These are phyloP conservation scores for Lordiphosa andalusiaca DNA, from an alignment of 2,888 invertebrate species.

Conservation along the genomic window DNA sequence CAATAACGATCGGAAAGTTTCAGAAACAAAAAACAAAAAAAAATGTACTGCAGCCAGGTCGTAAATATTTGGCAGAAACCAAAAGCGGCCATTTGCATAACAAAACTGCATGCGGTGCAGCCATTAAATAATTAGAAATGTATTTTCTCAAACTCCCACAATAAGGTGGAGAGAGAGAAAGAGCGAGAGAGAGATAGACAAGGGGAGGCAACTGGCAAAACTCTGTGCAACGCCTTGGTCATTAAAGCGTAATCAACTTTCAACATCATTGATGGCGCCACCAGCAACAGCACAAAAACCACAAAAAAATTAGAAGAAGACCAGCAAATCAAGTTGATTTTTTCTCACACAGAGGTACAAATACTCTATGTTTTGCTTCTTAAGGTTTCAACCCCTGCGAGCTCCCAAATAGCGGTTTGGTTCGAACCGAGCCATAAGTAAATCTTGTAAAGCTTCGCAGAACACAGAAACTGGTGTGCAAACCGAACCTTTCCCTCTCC, in stretches of 20 bases:
- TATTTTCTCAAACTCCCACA: conserved; percentile 30
- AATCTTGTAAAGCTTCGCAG: too few relatives aligned
- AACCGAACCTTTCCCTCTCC: too few relatives aligned
- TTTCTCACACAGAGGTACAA: background rate
- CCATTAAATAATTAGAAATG: conserved; percentile 75
- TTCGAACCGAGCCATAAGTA: too few relatives aligned
- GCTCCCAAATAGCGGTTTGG: too few relatives aligned
- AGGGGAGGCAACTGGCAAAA: conserved; percentile 18
- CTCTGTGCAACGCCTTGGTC: conserved; percentile 60
- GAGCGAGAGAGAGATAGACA: too few relatives aligned
- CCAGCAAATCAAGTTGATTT: too few relatives aligned
- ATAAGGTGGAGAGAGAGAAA: background rate
- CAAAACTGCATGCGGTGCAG: conserved; percentile 68
- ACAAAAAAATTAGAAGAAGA: conserved; percentile 11
- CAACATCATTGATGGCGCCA: conserved; percentile 62
- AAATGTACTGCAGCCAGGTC: conserved; percentile 64
- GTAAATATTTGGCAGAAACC: conserved; percentile 66
- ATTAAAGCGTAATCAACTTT: conserved; percentile 69
- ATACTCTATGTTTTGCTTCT: conserved; percentile 7
- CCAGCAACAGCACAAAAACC: conserved; percentile 1
- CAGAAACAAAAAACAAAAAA: conserved; percentile 18
- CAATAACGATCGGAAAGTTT: conserved; percentile 73
- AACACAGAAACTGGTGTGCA: too few relatives aligned
- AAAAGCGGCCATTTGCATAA: conserved; percentile 67
- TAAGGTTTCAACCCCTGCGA: too few relatives aligned